A percentile compares a stretch with the other conserved stretches of the same genome.
These are phyloP conservation scores for Branchinecta lynchi DNA, from an alignment of 1,140 invertebrate species.

Conservation along the genomic window DNA sequence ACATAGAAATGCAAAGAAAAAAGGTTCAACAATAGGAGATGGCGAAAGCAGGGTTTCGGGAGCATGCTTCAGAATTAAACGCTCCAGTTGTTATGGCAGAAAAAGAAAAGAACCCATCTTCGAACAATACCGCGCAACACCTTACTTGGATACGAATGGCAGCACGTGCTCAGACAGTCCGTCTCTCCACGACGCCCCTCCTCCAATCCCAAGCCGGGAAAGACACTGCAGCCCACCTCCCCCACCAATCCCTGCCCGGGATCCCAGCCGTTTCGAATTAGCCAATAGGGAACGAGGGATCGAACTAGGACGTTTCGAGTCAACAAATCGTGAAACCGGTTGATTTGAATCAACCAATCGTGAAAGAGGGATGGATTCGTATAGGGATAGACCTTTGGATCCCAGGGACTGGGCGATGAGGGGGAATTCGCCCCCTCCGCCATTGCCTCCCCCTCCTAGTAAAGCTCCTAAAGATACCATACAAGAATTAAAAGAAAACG, in stretches of 20 bases:
- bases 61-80: too few species aligned
- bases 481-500: too few species aligned
- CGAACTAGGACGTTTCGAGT: not conserved
- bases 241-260: conserved; percentile 12
- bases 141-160: conserved; percentile 66
- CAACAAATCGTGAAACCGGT: not conserved
- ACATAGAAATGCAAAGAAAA: too few species aligned
- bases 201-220: conserved; percentile 19
- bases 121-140: conserved; percentile 63
- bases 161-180: conserved; percentile 78
- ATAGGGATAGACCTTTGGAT: conserved; percentile 43
- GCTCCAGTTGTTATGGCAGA: too few species aligned
- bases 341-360: not conserved
- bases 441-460: conserved; percentile 25
- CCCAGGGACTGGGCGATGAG: conserved; percentile 44
- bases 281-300: not conserved
- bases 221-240: conserved; percentile 18
- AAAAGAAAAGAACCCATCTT: conserved; percentile 73
- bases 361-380: conserved; percentile 21
- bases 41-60: too few species aligned
- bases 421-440: conserved; percentile 24
- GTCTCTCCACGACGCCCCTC: conserved; percentile 28
- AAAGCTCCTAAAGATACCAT: too few species aligned
- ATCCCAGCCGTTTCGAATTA: not conserved
- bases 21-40: too few species aligned